These are phyloP conservation scores for Onychostruthus taczanowskii DNA, from an alignment of 2,113 vertebrate genomes.

Conservation along the genomic window DNA sequence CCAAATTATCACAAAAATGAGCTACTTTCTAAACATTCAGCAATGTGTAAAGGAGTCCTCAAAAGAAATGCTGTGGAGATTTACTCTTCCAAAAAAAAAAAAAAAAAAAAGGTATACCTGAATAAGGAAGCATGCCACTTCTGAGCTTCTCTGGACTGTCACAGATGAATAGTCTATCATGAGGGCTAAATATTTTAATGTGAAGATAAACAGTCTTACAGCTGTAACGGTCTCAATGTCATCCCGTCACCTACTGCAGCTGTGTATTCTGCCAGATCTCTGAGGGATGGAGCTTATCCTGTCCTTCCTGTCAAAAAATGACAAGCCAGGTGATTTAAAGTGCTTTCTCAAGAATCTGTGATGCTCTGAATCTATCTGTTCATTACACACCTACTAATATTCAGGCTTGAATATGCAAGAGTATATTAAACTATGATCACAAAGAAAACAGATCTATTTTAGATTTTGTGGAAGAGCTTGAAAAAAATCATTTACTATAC, in stretches of 20 bases:
- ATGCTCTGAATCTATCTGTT: not conserved
- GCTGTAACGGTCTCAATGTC: not conserved
- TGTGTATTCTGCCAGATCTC: not conserved
- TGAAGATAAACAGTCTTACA: conserved; percentile 7
- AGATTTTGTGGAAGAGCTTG: not conserved
- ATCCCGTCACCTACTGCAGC: not conserved
- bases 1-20: not conserved
- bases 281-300: not conserved
- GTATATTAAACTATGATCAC: not conserved
- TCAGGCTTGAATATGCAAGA: not conserved
- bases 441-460: not conserved
- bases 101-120: not conserved
- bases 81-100: not conserved
- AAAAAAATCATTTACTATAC: not conserved
- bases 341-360: not conserved
- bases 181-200: not conserved
- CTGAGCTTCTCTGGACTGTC: not conserved
- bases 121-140: not conserved
- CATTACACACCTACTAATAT: not conserved
- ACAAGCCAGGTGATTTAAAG: not conserved
- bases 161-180: not conserved
- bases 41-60: not conserved
- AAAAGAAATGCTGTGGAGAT: not conserved
- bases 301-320: not conserved
- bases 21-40: not conserved